Evolutionary conservation across 1,140 invertebrate genomes (phyloP), one percentile per base, ranked within the genome.

Genomic region (Muscidifurax raptorellus): DNA sequence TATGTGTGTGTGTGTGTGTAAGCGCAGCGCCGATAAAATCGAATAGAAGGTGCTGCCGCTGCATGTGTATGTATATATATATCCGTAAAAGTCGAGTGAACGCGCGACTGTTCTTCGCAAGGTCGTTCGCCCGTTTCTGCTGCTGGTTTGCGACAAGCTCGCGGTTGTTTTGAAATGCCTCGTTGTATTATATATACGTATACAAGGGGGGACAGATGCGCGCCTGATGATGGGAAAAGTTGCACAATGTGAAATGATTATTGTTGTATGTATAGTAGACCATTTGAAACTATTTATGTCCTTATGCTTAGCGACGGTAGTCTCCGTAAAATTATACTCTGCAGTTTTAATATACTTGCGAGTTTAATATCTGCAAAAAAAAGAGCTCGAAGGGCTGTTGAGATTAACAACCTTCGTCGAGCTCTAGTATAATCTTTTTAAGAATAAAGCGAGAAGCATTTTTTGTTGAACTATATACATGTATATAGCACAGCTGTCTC

Each of bases 101-200:
- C 76, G 76, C 71, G 30, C 71, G 32, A 83, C 82, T 83, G 66
- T 44, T 77, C 32, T 52, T 40, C 75, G 83, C 83, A 84, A 84
- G 83, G 83, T 79, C 83, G 83, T 84, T 79, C 76, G 76, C 83
- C 76, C 36, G 52, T 25, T 18, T 72, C 36, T 40, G 36, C 36
- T n/a, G 44, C 44, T 44, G 47, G 2, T 52, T 3, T 1, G 22
- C 52, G 52, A 59, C 52, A 59, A 59, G 22, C 52, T 59, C 52
- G 18, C 52, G 52, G 22, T 59, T 59, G 52, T 59, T 59, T 59
- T 59, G 52, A 59, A 59, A 59, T n/a, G 18, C 22, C 15, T n/a
- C 22, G 6, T 59, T 18, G 47, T 52, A 18, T 15, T 52, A 5
- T 52, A 52, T 52, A 52, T n/a, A n/a, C n/a, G n/a, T n/a, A n/a